Conservation (phyloP, 2,113 vertebrate species). For the Embiotoca jacksoni region DNA sequence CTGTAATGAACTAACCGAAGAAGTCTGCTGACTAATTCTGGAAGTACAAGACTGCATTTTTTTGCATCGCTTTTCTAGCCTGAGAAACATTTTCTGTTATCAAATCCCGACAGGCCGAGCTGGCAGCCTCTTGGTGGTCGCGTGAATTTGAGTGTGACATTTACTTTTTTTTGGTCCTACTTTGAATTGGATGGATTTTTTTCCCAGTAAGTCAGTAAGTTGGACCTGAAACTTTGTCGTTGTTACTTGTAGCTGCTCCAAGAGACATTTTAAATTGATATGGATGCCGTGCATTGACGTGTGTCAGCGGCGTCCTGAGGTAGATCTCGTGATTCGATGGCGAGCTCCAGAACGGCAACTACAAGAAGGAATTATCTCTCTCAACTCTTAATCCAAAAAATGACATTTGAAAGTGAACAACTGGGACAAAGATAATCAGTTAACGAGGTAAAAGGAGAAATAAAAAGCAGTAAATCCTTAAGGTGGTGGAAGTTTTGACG, state of each 20-base stretch:
- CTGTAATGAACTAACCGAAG: constrained; percentile 1
- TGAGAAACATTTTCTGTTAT: not conserved
- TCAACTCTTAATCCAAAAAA: too few relatives aligned
- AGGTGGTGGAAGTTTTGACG: too few relatives aligned
- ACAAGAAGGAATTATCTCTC: too few relatives aligned
- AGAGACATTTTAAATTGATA: not conserved
- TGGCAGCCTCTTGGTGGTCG: not conserved
- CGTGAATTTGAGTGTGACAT: not conserved
- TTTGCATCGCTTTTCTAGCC: not conserved
- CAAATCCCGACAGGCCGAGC: not conserved
- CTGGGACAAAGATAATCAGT: too few relatives aligned
- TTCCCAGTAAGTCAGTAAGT: too few relatives aligned
- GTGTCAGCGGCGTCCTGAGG: too few relatives aligned
- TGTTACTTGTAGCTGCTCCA: not conserved
- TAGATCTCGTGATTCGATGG: too few relatives aligned
- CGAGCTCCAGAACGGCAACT: too few relatives aligned
- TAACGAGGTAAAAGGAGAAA: too few relatives aligned
- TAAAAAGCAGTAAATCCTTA: too few relatives aligned
- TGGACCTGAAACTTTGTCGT: fast-evolving
- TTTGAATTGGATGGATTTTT: not conserved
- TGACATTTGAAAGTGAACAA: too few relatives aligned
- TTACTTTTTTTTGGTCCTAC: not conserved
- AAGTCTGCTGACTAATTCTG: not conserved
- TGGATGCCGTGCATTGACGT: too few relatives aligned
- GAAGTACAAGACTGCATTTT: not conserved